Percentiles rank a stretch among this genome's conserved stretches.
phyloP scores from a whole-genome alignment of 2,113 vertebrate genomes.

The Vulpes ferrilata region DNA sequence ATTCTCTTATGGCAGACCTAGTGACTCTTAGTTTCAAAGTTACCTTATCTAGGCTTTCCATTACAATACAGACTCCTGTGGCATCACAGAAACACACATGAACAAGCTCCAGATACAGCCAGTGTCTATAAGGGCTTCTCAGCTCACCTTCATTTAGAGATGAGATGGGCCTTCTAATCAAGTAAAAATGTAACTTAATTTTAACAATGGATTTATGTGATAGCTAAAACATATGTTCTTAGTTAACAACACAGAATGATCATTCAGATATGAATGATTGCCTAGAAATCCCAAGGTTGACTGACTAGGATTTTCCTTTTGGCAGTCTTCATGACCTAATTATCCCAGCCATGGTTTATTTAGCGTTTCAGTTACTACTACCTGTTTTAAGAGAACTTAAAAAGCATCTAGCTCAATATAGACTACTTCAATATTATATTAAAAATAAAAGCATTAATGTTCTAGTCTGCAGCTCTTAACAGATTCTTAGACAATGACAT shows the following conservation, averaged over 20 bases:
- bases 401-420: neutral
- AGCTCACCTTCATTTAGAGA: neutral
- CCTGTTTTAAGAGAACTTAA: neutral
- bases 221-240: neutral
- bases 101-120: neutral
- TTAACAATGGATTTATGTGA: rapidly evolving
- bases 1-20: rapidly evolving
- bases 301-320: neutral
- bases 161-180: rapidly evolving
- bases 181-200: rapidly evolving
- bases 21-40: neutral
- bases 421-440: neutral
- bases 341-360: neutral
- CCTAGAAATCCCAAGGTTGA: neutral
- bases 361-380: neutral
- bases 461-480: neutral
- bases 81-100: neutral
- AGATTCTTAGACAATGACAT: neutral
- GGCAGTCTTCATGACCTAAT: neutral
- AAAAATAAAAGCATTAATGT: neutral
- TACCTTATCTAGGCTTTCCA: too few species aligned
- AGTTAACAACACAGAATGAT: too few species aligned
- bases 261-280: neutral
- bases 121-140: neutral
- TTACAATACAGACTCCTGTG: rapidly evolving